Conservation (phyloP, 2,888 invertebrate species). For the Orthosia incerta region DNA sequence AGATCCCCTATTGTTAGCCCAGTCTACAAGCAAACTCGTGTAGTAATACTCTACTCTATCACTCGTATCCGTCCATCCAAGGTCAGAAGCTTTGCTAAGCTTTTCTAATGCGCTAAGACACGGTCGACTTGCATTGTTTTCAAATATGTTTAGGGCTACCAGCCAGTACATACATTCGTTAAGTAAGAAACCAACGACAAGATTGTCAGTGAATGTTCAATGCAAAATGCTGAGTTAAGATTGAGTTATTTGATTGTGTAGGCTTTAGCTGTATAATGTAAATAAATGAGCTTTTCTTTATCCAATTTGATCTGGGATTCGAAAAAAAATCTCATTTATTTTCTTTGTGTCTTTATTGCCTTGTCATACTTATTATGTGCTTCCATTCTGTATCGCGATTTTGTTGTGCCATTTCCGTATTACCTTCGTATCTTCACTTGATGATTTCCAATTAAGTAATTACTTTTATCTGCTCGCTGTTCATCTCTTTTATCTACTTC, state of each 20-base stretch:
- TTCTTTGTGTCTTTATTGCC: conserved; percentile 7
- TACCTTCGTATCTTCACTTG: not conserved
- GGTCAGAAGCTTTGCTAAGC: conserved; percentile 52
- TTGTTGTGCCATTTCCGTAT: not conserved
- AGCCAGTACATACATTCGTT: conserved; percentile 5
- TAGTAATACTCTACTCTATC: conserved; percentile 37
- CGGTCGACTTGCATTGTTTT: conserved; percentile 61
- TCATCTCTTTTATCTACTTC: too few relatives aligned
- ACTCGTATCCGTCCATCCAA: conserved; percentile 59
- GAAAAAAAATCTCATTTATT: not conserved
- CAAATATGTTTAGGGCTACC: conserved; percentile 52
- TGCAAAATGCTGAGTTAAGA: conserved; percentile 3
- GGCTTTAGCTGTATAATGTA: conserved; percentile 17
- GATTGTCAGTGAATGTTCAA: not conserved
- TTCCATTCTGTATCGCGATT: not conserved
- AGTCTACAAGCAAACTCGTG: conserved; percentile 28
- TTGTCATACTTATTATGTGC: not conserved
- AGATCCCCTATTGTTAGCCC: conserved; percentile 33
- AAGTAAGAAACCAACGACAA: not conserved
- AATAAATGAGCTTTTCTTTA: conserved; percentile 3
- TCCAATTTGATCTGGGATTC: not conserved
- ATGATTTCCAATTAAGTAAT: too few relatives aligned
- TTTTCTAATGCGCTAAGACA: conserved; percentile 47
- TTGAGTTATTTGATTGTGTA: not conserved
- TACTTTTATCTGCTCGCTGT: too few relatives aligned